These are phyloP conservation scores for Oreochromis grahami DNA, from an alignment of 2,797 vertebrate genomes.

Conservation along the genomic window DNA sequence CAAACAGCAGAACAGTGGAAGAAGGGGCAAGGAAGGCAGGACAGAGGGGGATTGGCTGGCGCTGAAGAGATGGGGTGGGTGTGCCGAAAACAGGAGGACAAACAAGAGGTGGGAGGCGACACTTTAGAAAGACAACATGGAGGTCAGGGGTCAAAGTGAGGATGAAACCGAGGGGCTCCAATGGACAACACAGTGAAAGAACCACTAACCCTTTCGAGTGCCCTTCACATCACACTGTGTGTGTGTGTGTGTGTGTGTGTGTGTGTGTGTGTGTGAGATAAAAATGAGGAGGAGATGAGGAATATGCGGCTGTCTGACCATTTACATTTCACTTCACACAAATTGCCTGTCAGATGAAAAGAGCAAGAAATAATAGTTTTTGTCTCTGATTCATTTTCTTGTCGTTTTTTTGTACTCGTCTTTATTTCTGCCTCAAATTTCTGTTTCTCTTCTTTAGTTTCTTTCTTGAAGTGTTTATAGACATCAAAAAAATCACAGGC, in stretches of 20 bases:
- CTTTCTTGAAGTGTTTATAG: background rate
- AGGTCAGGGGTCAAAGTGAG: conserved; percentile 9
- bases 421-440: background rate
- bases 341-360: background rate
- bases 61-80: background rate
- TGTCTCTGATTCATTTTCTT: background rate
- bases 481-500: background rate
- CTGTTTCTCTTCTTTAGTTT: background rate
- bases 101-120: background rate
- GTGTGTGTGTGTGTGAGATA: background rate
- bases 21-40: background rate
- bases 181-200: conserved; percentile 11
- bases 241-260: background rate
- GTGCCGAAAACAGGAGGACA: background rate
- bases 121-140: conserved; percentile 19
- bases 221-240: background rate
- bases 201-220: background rate
- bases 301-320: background rate
- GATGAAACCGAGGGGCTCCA: background rate
- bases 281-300: background rate
- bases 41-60: background rate
- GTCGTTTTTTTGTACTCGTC: background rate
- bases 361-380: background rate
- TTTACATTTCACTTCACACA: background rate
- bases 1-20: background rate